phyloP scores from a whole-genome alignment of 2,888 invertebrate genomes.

The Yponomeuta cagnagella region DNA sequence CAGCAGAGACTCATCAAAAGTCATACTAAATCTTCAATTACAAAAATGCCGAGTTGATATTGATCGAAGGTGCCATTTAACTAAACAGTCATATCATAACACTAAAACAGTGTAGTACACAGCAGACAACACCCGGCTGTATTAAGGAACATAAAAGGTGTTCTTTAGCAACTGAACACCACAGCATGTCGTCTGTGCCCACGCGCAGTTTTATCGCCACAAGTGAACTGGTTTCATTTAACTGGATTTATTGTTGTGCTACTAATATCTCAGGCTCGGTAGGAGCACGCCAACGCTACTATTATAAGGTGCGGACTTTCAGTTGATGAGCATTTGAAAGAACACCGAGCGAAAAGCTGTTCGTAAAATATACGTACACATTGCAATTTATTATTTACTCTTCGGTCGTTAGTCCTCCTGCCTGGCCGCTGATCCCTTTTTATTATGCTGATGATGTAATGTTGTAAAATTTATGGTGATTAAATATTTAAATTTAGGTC shows the following conservation, averaged over 20 bases:
- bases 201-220: slow-evolving; percentile 68
- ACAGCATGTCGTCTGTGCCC: slow-evolving; percentile 47
- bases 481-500: too few species aligned
- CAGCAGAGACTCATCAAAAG: background rate
- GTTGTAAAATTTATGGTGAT: too few species aligned
- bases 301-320: slow-evolving; percentile 35
- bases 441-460: too few species aligned
- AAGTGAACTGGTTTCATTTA: slow-evolving; percentile 61
- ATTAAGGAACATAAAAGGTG: slow-evolving; percentile 59
- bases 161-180: slow-evolving; percentile 61
- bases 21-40: background rate
- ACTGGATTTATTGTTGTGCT: slow-evolving; percentile 66
- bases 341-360: background rate
- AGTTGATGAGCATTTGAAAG: slow-evolving; percentile 58
- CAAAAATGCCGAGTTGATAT: background rate
- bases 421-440: background rate
- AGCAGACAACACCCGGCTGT: slow-evolving; percentile 34
- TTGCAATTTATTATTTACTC: slow-evolving; percentile 5
- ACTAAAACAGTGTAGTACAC: slow-evolving; percentile 10
- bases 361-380: background rate
- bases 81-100: background rate
- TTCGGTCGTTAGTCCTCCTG: background rate
- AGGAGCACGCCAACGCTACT: slow-evolving; percentile 49
- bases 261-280: slow-evolving; percentile 51
- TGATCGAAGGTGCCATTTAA: background rate